Conservation (phyloP, 1,140 invertebrate genomes). For the Drosophila lacteicornis region DNA sequence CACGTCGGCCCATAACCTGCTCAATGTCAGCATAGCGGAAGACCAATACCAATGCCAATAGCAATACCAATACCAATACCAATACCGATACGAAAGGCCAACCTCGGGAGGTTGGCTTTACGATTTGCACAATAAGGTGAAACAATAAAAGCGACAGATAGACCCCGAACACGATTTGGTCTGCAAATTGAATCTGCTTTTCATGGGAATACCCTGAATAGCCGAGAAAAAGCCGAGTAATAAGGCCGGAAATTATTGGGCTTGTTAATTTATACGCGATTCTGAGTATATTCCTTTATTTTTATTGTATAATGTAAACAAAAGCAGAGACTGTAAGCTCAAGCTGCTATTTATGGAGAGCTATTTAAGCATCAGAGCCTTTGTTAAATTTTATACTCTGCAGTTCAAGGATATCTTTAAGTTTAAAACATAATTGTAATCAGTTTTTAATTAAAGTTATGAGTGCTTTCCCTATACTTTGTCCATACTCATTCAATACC, state of each 20-base stretch:
- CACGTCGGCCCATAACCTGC: slow-evolving; percentile 59
- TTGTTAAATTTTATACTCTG: too few relatives aligned
- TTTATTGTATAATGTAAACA: neutral
- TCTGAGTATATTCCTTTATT: neutral
- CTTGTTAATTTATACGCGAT: slow-evolving; percentile 4
- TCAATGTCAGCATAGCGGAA: slow-evolving; percentile 61
- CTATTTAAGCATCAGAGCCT: too few relatives aligned
- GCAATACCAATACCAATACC: slow-evolving; percentile 9
- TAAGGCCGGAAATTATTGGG: slow-evolving; percentile 14
- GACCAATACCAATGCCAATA: slow-evolving; percentile 30
- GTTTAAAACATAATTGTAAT: neutral
- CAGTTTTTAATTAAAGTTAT: neutral
- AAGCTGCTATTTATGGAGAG: neutral
- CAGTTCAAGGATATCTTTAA: neutral
- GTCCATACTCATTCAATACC: slow-evolving; percentile 1
- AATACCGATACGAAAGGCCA: slow-evolving; percentile 4
- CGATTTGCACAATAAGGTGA: slow-evolving; percentile 49
- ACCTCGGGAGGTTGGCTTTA: slow-evolving; percentile 29
- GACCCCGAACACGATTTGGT: slow-evolving; percentile 32
- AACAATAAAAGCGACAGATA: slow-evolving; percentile 45
- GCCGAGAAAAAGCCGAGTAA: slow-evolving; percentile 1
- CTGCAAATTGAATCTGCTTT: slow-evolving; percentile 42
- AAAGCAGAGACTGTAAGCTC: too few relatives aligned
- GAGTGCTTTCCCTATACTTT: neutral
- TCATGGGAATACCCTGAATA: neutral